Base-by-base conservation (phyloP, 2,113 vertebrate species). In the Sisor rabdophorus region DNA sequence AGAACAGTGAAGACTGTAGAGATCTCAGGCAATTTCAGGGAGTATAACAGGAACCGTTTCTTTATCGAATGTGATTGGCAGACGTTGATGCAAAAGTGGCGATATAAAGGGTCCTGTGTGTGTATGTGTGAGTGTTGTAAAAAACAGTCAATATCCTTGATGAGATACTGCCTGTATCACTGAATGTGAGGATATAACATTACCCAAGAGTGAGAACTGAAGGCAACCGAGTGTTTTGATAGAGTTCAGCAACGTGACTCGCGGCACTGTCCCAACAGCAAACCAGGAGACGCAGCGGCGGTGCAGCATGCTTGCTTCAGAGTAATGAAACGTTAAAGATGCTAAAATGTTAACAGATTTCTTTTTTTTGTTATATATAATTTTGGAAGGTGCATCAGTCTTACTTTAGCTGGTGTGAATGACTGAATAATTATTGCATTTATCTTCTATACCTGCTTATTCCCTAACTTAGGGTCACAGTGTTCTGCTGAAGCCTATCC, bases 11-110 rank as follows among this genome's bases (percentile, higher is more conserved):
- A 50, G 68, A 81, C 60, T 17, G 64, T 58, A 64, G 44, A 75
- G 50, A 78, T 59, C 76, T 44, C 53, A 7, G 28, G 61, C 74
- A 72, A 75, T 75, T 32, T 17, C 73, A 47, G 56, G 47, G 36
- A 15, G 20, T 26, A n/a, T 71, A 71, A 78, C 78, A 65, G 70
- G 73, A 13, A 50, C 2, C 68, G 64, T 64, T 58, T 56, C 69
- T 40, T 75, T 15, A 64, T 13, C 3, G 7, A 22, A 71, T 44
- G 55, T 40, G 80, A 74, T 30, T 70, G 75, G 47, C 74, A 68
- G 53, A 48, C 60, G 44, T 70, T 71, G 76, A 81, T 70, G 69
- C 52, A 7, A 10, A 10, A 36, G 12, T 12, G 32, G 61, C 20
- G 59, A 58, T 75, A 78, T 64, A 60, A 50, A 70, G 44, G 70